Conservation (phyloP, 2,797 vertebrate species). For the Phyllotis vaccarum region DNA sequence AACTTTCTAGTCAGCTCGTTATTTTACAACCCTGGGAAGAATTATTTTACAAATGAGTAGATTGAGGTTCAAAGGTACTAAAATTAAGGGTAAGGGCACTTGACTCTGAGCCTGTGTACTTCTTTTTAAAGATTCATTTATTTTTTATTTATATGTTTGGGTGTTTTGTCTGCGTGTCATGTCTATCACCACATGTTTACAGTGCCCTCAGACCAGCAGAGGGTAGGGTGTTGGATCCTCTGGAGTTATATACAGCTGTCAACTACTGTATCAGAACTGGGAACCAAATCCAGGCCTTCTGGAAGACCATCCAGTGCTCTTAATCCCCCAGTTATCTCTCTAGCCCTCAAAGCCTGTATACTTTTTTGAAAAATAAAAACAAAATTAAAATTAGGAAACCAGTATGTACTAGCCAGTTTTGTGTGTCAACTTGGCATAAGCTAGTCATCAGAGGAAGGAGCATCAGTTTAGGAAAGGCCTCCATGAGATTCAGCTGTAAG, state of each 20-base stretch:
- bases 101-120: background rate
- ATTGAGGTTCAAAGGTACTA: background rate
- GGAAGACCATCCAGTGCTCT: background rate
- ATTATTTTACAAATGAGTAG: background rate
- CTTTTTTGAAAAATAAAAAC: background rate
- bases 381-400: background rate
- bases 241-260: background rate
- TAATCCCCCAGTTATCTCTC: background rate
- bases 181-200: background rate
- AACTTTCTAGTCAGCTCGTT: background rate
- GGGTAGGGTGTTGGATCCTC: background rate
- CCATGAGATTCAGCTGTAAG: background rate
- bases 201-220: background rate
- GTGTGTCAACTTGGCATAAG: background rate
- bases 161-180: background rate
- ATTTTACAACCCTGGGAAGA: background rate
- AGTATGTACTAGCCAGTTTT: background rate
- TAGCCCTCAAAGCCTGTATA: background rate
- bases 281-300: background rate
- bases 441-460: background rate
- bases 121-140: background rate
- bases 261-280: background rate
- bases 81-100: background rate
- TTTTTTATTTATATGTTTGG: background rate
- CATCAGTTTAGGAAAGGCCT: background rate